A percentile compares a stretch with the other conserved stretches of the same genome.
Conservation (phyloP, 2,797 vertebrate species). For the Carcharodon carcharias region DNA sequence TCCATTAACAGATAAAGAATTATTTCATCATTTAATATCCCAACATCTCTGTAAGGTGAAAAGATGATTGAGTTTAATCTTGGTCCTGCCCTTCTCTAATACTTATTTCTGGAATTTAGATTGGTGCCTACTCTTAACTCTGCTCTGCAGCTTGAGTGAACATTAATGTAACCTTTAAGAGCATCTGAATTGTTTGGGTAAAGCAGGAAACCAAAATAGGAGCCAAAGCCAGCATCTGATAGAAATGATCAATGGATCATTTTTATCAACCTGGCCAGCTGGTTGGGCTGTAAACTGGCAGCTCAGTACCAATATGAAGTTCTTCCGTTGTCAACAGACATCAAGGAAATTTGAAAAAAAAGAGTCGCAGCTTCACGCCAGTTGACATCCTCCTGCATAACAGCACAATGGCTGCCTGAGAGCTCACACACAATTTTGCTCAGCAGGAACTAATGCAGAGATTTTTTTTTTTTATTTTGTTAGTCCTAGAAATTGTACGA, state of each 20-base stretch:
- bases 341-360: neutral
- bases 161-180: neutral
- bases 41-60: neutral
- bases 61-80: neutral
- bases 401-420: too few species aligned
- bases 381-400: neutral
- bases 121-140: neutral
- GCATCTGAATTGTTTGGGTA: neutral
- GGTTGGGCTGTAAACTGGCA: neutral
- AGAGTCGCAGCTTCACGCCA: constrained; percentile 13
- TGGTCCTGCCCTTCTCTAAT: neutral
- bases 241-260: neutral
- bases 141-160: neutral
- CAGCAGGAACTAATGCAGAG: neutral
- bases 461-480: neutral
- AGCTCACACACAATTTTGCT: neutral
- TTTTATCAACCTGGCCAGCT: neutral
- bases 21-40: neutral
- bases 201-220: neutral
- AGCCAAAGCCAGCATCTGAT: neutral
- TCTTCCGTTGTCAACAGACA: neutral
- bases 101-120: neutral
- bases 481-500: neutral
- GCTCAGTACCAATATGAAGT: neutral
- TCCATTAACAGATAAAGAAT: neutral